phyloP scores from a whole-genome alignment of 1,140 invertebrate genomes.

The Neodiprion virginianus region DNA sequence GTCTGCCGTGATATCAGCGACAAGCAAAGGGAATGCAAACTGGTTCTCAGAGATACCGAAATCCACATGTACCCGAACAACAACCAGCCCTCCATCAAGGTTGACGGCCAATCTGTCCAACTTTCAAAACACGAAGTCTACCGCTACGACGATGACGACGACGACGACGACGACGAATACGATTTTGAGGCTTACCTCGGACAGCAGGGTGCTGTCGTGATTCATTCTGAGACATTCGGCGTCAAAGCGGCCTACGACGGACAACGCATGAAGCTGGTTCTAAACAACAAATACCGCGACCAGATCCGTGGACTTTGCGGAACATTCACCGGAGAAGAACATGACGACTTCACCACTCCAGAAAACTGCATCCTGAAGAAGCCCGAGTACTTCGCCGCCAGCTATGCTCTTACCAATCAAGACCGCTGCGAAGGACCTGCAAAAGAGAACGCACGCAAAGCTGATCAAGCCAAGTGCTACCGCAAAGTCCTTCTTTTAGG shows the following conservation, averaged over 20 bases:
- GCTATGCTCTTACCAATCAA: slow-evolving; percentile 61
- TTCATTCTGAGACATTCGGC: neutral
- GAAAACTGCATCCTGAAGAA: slow-evolving; percentile 62
- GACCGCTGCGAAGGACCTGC: slow-evolving; percentile 50
- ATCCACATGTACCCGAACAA: neutral
- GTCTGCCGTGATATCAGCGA: neutral
- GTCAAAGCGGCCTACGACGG: neutral
- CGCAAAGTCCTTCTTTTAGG: slow-evolving; percentile 44
- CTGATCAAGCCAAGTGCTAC: slow-evolving; percentile 54
- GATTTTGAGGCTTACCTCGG: neutral
- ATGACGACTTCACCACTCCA: slow-evolving; percentile 67
- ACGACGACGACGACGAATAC: neutral
- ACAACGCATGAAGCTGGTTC: neutral
- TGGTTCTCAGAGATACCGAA: neutral
- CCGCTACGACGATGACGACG: neutral
- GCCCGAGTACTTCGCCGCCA: slow-evolving; percentile 62
- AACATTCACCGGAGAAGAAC: slow-evolving; percentile 63
- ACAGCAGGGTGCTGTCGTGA: neutral
- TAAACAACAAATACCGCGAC: neutral
- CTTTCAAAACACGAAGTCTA: slow-evolving; percentile 6
- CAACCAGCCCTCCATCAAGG: neutral
- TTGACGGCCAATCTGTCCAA: neutral
- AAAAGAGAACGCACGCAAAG: slow-evolving; percentile 47
- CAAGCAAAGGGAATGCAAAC: neutral
- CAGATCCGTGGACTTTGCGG: slow-evolving; percentile 70